These are phyloP conservation scores for Saccostrea glomerata DNA, from an alignment of 1,140 invertebrate genomes.

Conservation along the genomic window DNA sequence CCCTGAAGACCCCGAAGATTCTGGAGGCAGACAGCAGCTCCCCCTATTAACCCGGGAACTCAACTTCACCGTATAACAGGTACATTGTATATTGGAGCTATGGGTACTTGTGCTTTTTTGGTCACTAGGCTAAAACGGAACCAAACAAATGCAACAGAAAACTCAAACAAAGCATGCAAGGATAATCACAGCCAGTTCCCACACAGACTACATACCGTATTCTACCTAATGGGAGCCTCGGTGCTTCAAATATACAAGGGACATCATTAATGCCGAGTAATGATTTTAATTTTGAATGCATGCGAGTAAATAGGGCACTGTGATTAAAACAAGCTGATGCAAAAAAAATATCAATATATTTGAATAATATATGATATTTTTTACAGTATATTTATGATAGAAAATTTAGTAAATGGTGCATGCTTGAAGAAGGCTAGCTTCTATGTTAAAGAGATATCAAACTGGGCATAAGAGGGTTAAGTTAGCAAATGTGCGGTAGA, in stretches of 20 bases:
- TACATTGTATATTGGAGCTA: slow-evolving; percentile 54
- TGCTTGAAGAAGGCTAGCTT: neutral
- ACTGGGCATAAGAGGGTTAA: neutral
- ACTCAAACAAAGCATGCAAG: slow-evolving; percentile 47
- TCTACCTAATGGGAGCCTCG: slow-evolving; percentile 18
- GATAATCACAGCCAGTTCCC: neutral
- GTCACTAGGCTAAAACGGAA: slow-evolving; percentile 49
- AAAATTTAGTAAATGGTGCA: slow-evolving; percentile 1
- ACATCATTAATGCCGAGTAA: slow-evolving; percentile 5
- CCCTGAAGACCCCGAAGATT: slow-evolving; percentile 47
- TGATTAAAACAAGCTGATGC: neutral
- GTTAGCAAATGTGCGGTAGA: slow-evolving; percentile 8
- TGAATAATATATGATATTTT: neutral
- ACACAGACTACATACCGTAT: slow-evolving; percentile 30
- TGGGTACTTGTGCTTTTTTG: slow-evolving; percentile 57
- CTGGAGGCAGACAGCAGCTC: slow-evolving; percentile 48
- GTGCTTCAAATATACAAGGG: slow-evolving; percentile 35
- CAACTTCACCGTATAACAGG: slow-evolving; percentile 51
- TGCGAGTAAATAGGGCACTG: neutral
- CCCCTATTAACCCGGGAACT: slow-evolving; percentile 44
- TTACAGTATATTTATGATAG: neutral
- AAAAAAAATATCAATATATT: neutral
- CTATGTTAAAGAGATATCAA: neutral
- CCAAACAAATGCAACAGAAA: slow-evolving; percentile 40
- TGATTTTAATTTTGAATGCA: neutral